Evolutionary conservation across 1,140 invertebrate species (phyloP).

Genomic region (Ganaspis sp.): DNA sequence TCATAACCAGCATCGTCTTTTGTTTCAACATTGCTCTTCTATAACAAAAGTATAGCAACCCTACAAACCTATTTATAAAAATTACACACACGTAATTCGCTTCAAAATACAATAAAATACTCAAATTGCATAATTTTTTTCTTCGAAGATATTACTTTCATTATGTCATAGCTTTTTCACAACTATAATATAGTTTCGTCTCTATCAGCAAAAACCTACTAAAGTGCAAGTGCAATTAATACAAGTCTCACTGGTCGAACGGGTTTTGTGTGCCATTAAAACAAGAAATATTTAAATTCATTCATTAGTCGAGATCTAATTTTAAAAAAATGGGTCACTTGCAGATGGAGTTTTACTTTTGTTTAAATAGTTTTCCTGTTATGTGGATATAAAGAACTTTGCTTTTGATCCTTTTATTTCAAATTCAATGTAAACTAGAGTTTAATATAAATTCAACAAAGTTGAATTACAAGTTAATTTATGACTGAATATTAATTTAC

Average conservation of each 20-base stretch:
- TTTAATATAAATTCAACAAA: too few relatives aligned
- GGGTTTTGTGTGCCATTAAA: neutral
- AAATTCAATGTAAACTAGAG: too few relatives aligned
- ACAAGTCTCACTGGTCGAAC: neutral
- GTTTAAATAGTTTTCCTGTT: too few relatives aligned
- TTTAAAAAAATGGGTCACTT: neutral
- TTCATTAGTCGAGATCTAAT: neutral
- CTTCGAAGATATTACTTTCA: neutral
- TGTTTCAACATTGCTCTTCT: neutral
- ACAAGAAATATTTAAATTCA: conserved; percentile 14
- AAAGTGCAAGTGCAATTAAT: conserved; percentile 26
- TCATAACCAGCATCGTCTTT: conserved; percentile 20
- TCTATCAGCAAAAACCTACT: conserved; percentile 1
- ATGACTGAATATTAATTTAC: too few relatives aligned
- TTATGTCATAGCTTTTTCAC: conserved; percentile 1
- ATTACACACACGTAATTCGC: neutral
- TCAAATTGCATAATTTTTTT: neutral
- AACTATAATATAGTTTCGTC: neutral
- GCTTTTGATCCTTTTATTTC: too few relatives aligned
- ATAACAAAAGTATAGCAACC: conserved; percentile 1
- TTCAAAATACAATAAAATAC: neutral
- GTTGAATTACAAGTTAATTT: too few relatives aligned
- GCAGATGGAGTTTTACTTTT: too few relatives aligned
- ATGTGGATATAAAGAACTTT: too few relatives aligned
- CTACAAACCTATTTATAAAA: neutral